A percentile compares a stretch with the other conserved stretches of the same genome.
Evolutionary conservation across 1,140 invertebrate species (phyloP).

Genomic region (Vanessa tameamea): DNA sequence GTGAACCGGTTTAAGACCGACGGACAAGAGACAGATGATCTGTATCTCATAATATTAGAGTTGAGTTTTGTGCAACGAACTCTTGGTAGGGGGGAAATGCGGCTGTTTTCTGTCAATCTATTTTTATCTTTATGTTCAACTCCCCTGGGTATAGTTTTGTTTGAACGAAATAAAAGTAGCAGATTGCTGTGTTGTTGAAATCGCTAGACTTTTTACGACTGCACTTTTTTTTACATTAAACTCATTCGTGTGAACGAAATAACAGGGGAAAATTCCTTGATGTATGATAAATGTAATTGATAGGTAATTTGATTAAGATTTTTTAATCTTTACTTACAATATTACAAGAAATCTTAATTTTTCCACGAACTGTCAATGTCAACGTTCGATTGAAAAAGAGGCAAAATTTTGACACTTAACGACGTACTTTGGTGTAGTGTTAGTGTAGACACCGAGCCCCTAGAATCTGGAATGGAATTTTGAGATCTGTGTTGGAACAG

Average conservation of each 20-base stretch:
- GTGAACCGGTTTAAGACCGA: background rate
- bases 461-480: too few relatives aligned
- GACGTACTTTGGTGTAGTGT: too few relatives aligned
- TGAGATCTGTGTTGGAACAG: too few relatives aligned
- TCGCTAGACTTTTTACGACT: background rate
- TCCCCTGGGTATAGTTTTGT: background rate
- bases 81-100: background rate
- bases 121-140: background rate
- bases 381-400: too few relatives aligned
- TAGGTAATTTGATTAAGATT: too few relatives aligned
- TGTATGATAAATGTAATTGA: background rate
- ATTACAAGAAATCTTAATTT: too few relatives aligned
- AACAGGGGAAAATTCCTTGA: background rate
- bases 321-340: too few relatives aligned
- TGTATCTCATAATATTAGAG: background rate
- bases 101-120: background rate
- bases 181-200: slow-evolving; percentile 1
- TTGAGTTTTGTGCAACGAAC: background rate
- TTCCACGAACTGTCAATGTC: too few relatives aligned
- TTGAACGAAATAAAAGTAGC: background rate
- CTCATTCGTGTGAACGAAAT: background rate
- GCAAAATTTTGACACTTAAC: too few relatives aligned
- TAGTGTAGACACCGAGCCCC: too few relatives aligned
- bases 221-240: background rate
- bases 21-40: background rate